Evolutionary conservation across 2,888 invertebrate genomes (phyloP).

Genomic region (Pheosia gnoma): DNA sequence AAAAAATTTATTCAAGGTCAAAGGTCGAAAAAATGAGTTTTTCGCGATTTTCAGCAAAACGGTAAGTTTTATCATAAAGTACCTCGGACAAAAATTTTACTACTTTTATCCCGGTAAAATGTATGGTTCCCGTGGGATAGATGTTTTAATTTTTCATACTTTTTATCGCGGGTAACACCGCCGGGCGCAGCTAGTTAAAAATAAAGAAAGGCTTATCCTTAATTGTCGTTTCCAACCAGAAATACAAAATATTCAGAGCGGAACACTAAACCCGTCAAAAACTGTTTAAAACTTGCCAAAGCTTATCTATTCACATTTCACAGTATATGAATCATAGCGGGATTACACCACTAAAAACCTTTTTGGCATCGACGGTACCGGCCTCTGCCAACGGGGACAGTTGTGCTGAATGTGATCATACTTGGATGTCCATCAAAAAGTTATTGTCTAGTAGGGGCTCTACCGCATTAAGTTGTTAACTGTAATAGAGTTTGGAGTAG

Average conservation of each 20-base stretch:
- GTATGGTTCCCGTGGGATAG: too few relatives aligned
- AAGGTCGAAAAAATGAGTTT: too few relatives aligned
- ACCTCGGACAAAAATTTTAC: too few relatives aligned
- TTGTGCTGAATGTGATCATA: conserved; percentile 42
- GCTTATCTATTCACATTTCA: conserved; percentile 22
- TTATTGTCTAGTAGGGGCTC: conserved; percentile 34
- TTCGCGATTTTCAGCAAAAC: too few relatives aligned
- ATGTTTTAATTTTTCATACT: too few relatives aligned
- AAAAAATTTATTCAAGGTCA: too few relatives aligned
- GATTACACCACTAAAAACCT: conserved; percentile 39
- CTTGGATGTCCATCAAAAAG: conserved; percentile 54
- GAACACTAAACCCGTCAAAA: not conserved
- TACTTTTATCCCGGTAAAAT: too few relatives aligned
- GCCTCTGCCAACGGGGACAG: conserved; percentile 49
- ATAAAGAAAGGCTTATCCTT: too few relatives aligned
- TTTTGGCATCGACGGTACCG: conserved; percentile 38
- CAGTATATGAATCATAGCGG: conserved; percentile 32
- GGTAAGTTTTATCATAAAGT: too few relatives aligned
- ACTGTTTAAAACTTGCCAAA: not conserved
- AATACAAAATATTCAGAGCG: not conserved
- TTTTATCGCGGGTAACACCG: too few relatives aligned
- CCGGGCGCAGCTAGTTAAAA: too few relatives aligned
- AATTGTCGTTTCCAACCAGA: too few relatives aligned
- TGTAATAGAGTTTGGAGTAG: not conserved
- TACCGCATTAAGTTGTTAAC: conserved; percentile 34